A percentile compares a stretch with the other conserved stretches of the same genome.
These are phyloP conservation scores for Xestia rhomboidea DNA, from an alignment of 2,888 invertebrate genomes.

Conservation along the genomic window DNA sequence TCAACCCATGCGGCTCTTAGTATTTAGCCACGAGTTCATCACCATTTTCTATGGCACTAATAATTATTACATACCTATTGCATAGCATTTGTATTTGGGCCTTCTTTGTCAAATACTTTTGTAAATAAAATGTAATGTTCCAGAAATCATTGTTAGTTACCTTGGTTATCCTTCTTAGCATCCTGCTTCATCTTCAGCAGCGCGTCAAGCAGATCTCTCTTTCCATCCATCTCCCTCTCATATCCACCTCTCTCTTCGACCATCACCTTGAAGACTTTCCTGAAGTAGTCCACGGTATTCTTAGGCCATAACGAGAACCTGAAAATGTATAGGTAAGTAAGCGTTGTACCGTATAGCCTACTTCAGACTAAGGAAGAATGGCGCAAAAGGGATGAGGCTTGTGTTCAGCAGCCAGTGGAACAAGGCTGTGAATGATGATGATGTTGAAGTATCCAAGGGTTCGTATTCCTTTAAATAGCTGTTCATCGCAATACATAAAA, in stretches of 20 bases:
- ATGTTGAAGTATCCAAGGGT: not conserved
- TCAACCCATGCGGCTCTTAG: not conserved
- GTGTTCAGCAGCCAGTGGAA: not conserved
- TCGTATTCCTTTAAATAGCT: not conserved
- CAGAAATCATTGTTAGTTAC: not conserved
- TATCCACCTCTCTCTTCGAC: slow-evolving; percentile 72
- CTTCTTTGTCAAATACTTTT: not conserved
- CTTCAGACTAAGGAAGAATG: not conserved
- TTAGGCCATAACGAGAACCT: slow-evolving; percentile 81
- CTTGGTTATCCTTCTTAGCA: slow-evolving; percentile 69
- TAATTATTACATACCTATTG: not conserved
- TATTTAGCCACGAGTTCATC: not conserved
- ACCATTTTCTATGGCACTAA: not conserved
- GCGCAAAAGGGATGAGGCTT: not conserved
- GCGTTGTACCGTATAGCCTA: not conserved
- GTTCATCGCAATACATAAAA: not conserved
- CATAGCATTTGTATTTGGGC: not conserved
- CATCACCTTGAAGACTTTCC: slow-evolving; percentile 68
- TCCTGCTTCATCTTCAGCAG: slow-evolving; percentile 78
- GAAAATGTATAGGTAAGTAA: slow-evolving; percentile 12
- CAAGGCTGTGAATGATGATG: not conserved
- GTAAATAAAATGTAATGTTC: not conserved
- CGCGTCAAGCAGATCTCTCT: slow-evolving; percentile 78
- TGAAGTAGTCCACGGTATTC: slow-evolving; percentile 70
- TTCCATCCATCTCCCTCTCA: slow-evolving; percentile 55